phyloP scores from a whole-genome alignment of 1,140 invertebrate species.

The Aphidius ervi region DNA sequence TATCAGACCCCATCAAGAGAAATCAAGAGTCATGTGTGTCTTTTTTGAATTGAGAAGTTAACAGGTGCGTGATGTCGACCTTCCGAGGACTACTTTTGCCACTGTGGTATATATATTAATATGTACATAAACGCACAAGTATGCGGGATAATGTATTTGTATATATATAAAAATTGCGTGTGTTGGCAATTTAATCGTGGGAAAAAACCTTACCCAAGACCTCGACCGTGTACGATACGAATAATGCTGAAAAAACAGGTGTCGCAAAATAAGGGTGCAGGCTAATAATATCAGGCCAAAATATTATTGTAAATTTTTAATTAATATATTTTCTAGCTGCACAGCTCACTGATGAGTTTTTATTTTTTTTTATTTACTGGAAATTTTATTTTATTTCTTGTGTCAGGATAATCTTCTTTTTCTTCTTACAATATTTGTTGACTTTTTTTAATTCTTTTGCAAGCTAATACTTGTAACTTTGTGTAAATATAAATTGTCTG shows the following conservation, averaged over 20 bases:
- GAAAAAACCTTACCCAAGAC: conserved; percentile 27
- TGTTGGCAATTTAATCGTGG: conserved; percentile 35
- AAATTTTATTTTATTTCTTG: too few relatives aligned
- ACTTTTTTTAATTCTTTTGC: conserved; percentile 17
- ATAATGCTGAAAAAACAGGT: conserved; percentile 26
- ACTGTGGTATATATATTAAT: not conserved
- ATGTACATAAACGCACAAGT: not conserved
- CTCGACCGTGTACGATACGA: not conserved
- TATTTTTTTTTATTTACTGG: too few relatives aligned
- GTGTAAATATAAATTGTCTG: too few relatives aligned
- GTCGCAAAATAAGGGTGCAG: conserved; percentile 24
- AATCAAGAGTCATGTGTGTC: not conserved
- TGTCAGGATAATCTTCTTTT: not conserved
- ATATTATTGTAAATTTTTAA: not conserved
- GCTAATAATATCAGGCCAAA: too few relatives aligned
- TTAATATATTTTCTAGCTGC: too few relatives aligned
- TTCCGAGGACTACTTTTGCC: conserved; percentile 14
- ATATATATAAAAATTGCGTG: conserved; percentile 9
- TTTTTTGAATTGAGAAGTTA: not conserved
- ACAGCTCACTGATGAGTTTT: too few relatives aligned
- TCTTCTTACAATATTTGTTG: conserved; percentile 27
- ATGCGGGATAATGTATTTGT: not conserved
- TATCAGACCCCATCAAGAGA: not conserved
- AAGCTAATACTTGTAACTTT: too few relatives aligned
- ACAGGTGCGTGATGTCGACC: conserved; percentile 11